Conservation (phyloP, 1,140 invertebrate genomes). For the Dreissena polymorpha region DNA sequence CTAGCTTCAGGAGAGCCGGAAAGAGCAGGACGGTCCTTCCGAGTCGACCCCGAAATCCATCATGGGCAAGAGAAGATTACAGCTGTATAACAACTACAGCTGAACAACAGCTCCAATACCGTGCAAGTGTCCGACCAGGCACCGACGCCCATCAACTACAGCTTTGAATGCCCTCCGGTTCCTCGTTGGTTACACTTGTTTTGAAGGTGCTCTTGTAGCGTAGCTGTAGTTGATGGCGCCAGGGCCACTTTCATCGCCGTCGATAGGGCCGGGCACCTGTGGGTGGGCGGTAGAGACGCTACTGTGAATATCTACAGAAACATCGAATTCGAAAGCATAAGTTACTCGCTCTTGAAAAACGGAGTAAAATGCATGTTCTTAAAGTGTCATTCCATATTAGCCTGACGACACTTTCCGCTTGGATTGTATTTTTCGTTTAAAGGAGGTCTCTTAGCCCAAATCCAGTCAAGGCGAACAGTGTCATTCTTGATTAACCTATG, state of each 20-base stretch:
- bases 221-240: slow-evolving; percentile 56
- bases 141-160: slow-evolving; percentile 24
- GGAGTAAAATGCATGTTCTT: too few species aligned
- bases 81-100: not conserved
- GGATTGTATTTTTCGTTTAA: too few species aligned
- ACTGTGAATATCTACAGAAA: not conserved
- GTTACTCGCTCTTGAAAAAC: too few species aligned
- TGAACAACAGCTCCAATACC: slow-evolving; percentile 30
- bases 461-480: too few species aligned
- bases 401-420: too few species aligned
- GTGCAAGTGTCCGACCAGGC: slow-evolving; percentile 24
- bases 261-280: slow-evolving; percentile 50
- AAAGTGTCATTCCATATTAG: too few species aligned
- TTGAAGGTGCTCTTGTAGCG: slow-evolving; percentile 8
- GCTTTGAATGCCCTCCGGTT: slow-evolving; percentile 36
- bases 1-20: slow-evolving; percentile 41
- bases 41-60: slow-evolving; percentile 33
- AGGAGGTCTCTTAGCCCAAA: too few species aligned
- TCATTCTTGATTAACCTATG: too few species aligned
- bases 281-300: slow-evolving; percentile 49
- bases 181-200: slow-evolving; percentile 8
- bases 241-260: slow-evolving; percentile 59
- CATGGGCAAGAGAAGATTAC: not conserved
- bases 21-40: slow-evolving; percentile 37
- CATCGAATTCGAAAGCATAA: not conserved